Conservation (phyloP, 1,140 invertebrate genomes). For the Drosophila nigromelanica region DNA sequence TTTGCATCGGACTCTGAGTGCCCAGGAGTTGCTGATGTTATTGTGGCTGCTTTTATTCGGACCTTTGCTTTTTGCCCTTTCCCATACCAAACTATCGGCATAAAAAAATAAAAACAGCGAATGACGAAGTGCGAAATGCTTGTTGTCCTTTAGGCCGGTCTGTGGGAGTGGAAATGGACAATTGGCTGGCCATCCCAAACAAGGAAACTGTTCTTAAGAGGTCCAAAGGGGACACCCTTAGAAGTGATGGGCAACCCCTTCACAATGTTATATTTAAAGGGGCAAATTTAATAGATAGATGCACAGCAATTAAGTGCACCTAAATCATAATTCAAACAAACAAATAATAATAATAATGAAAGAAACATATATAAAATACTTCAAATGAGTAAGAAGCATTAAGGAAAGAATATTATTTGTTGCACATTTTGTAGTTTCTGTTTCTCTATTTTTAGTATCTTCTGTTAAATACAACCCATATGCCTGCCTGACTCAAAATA, state of each 20-base stretch:
- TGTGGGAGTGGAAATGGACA: conserved; percentile 12
- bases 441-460: too few relatives aligned
- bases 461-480: too few relatives aligned
- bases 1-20: conserved; percentile 6
- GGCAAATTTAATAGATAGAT: too few relatives aligned
- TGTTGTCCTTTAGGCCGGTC: conserved; percentile 7
- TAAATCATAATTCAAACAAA: too few relatives aligned
- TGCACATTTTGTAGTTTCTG: too few relatives aligned
- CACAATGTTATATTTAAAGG: too few relatives aligned
- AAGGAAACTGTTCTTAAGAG: conserved; percentile 16
- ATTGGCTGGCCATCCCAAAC: conserved; percentile 1
- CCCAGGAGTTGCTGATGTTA: conserved; percentile 17
- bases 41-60: conserved; percentile 8
- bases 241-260: not conserved
- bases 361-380: too few relatives aligned
- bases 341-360: too few relatives aligned
- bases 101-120: conserved; percentile 11
- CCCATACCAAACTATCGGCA: conserved; percentile 17
- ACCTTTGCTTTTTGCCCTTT: conserved; percentile 11
- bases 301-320: too few relatives aligned
- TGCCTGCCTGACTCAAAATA: too few relatives aligned
- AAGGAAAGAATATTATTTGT: too few relatives aligned
- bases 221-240: not conserved
- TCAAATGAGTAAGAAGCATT: too few relatives aligned
- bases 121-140: conserved; percentile 22